phyloP scores from a whole-genome alignment of 2,797 vertebrate species.

The Emys orbicularis region DNA sequence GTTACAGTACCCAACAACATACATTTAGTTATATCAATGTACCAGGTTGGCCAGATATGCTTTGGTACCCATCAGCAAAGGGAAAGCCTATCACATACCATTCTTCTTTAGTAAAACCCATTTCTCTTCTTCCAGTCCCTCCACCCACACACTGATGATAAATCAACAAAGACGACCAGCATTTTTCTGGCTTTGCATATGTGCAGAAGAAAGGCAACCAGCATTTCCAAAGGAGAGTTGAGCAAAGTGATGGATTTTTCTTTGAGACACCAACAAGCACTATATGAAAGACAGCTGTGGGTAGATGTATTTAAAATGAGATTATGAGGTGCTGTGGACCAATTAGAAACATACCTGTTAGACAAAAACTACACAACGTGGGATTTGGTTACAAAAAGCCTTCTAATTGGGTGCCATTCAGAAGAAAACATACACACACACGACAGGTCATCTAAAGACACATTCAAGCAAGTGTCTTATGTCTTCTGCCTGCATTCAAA shows the following conservation, averaged over 20 bases:
- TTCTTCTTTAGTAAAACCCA: rapidly evolving
- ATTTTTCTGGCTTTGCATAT: not conserved
- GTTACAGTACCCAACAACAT: not conserved
- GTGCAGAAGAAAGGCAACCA: no score
- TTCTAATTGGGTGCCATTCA: rapidly evolving
- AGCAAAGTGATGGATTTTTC: not conserved
- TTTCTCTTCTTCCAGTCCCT: not conserved
- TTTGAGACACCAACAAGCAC: not conserved
- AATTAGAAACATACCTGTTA: not conserved
- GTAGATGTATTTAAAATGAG: not conserved
- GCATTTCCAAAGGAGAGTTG: not conserved
- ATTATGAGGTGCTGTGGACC: not conserved
- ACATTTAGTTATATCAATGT: not conserved
- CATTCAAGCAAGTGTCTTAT: rapidly evolving
- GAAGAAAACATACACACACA: not conserved
- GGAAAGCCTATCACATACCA: not conserved
- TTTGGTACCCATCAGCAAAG: not conserved
- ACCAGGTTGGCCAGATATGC: not conserved
- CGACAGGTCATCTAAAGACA: not conserved
- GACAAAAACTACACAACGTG: not conserved
- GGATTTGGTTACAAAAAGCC: not conserved
- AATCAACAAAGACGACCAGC: not conserved
- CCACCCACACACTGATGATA: not conserved
- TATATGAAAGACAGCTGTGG: rapidly evolving
- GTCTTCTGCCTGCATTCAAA: not conserved